Evolutionary conservation across 30 jellyfish, hydroid and myxozoan genomes (phyloP).

Genomic region (Morbakka virulenta): DNA sequence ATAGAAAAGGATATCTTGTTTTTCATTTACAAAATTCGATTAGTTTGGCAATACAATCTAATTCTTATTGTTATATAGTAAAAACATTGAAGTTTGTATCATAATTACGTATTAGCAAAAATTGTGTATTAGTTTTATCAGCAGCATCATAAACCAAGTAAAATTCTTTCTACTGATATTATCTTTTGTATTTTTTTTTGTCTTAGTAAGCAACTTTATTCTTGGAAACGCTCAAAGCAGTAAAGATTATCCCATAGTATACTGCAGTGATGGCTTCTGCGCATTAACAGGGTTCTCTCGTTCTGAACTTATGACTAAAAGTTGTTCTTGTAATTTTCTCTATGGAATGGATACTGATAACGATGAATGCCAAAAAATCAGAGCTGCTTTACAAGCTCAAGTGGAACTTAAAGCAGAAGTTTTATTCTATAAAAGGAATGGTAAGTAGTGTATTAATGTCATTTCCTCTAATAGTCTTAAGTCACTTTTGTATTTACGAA

Average conservation of each 20-base stretch:
- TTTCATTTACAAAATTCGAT: too few relatives aligned
- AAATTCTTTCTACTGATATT: not conserved
- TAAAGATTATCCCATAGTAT: conserved; percentile 78
- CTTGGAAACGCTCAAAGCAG: conserved; percentile 87
- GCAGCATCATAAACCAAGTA: too few relatives aligned
- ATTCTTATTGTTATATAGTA: too few relatives aligned
- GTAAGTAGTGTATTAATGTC: conserved; percentile 25
- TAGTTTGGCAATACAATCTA: too few relatives aligned
- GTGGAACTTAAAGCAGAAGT: conserved; percentile 75
- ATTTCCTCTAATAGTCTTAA: too few relatives aligned
- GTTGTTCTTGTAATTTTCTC: conserved; percentile 82
- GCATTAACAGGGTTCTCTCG: conserved; percentile 81
- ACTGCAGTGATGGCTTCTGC: conserved; percentile 97
- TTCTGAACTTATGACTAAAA: conserved; percentile 70
- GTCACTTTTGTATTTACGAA: too few relatives aligned
- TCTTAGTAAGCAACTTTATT: conserved; percentile 88
- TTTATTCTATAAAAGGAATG: conserved; percentile 66
- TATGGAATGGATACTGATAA: conserved; percentile 70
- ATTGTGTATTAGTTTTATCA: too few relatives aligned
- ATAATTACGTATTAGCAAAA: too few relatives aligned
- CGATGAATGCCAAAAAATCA: conserved; percentile 32
- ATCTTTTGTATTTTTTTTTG: not conserved
- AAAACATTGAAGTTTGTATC: too few relatives aligned
- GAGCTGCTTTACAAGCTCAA: conserved; percentile 44
- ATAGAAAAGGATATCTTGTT: too few relatives aligned